phyloP scores from a whole-genome alignment of 1,140 invertebrate genomes.

The Magallana gigas region DNA sequence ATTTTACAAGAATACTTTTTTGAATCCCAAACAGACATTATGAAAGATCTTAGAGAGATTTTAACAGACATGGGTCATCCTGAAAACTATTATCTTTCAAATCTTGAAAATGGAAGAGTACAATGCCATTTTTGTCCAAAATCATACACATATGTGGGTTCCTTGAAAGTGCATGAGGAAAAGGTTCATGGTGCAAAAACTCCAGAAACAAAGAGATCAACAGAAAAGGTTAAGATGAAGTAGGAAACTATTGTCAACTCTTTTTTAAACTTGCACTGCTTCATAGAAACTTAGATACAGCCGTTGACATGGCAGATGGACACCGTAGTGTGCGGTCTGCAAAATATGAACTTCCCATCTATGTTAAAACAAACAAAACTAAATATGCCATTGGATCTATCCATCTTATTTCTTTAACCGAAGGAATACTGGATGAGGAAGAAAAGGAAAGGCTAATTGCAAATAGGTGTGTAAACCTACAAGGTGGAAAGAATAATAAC shows the following conservation, averaged over 20 bases:
- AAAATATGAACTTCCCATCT: constrained; percentile 43
- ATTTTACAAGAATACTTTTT: constrained; percentile 49
- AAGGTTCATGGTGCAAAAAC: no score
- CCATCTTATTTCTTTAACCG: no score
- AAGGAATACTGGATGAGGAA: neutral
- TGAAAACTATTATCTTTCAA: constrained; percentile 45
- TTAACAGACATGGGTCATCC: constrained; percentile 46
- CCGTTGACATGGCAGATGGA: constrained; percentile 50
- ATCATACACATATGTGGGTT: constrained; percentile 38
- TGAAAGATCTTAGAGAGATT: constrained; percentile 38
- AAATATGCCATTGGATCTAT: neutral
- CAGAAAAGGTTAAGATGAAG: no score
- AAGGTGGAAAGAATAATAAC: constrained; percentile 46
- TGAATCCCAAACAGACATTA: constrained; percentile 40
- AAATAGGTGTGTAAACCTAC: constrained; percentile 46
- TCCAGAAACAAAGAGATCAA: no score
- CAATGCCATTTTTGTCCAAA: constrained; percentile 41
- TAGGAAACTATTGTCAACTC: neutral
- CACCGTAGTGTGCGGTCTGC: constrained; percentile 30
- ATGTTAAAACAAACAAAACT: constrained; percentile 49
- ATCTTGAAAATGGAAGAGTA: constrained; percentile 24
- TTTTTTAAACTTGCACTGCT: neutral
- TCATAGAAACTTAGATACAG: constrained; percentile 50
- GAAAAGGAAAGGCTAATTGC: constrained; percentile 25
- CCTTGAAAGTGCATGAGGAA: no score